Evolutionary conservation across 2,797 vertebrate genomes (phyloP), one percentile per base, ranked within the genome.

Genomic region (Xenopus petersii): DNA sequence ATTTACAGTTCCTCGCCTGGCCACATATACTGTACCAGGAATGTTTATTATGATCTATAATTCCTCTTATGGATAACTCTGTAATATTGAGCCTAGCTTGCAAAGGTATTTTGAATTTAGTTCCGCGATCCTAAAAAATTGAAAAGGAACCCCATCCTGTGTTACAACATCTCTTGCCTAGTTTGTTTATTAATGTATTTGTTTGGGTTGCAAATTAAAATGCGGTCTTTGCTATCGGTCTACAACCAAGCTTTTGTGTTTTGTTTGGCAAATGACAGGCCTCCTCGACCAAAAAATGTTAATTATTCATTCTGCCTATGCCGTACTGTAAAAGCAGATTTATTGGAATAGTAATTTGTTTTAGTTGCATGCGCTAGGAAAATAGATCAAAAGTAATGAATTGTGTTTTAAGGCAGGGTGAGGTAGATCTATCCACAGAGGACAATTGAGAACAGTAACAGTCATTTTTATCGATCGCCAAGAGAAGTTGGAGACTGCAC

Each of bases 341-440:
- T 85, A 87, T 86, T 83, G 83, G 81, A 79, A 83, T 71, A 62
- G 48, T 82, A 84, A 81, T 87, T 85, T 87, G 69, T 86, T 85
- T 77, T 71, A 81, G 83, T 87, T 86, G 80, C 78, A 67, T 85
- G 81, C 83, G 77, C 73, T 83, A 85, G 79, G 82, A 87, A 87
- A 85, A 84, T 87, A 81, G 81, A 85, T 86, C 82, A 85, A 70
- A 77, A 83, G 75, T 86, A 85, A 86, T 88, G 84, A 88, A 85
- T 88, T 87, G 83, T 82, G 75, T 82, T 87, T 80, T 75, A 84
- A 85, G 81, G 84, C 82, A 74, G 70, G 79, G 81, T 86, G 86
- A 84, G 72, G 81, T 81, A 77, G 75, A 80, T 84, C 62, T 84
- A 83, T 79, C 84, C 87, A 83, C 83, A 82, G 79, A 87, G 88